Conservation (phyloP, 2,113 vertebrate species). For the Odontophorus gujanensis region DNA sequence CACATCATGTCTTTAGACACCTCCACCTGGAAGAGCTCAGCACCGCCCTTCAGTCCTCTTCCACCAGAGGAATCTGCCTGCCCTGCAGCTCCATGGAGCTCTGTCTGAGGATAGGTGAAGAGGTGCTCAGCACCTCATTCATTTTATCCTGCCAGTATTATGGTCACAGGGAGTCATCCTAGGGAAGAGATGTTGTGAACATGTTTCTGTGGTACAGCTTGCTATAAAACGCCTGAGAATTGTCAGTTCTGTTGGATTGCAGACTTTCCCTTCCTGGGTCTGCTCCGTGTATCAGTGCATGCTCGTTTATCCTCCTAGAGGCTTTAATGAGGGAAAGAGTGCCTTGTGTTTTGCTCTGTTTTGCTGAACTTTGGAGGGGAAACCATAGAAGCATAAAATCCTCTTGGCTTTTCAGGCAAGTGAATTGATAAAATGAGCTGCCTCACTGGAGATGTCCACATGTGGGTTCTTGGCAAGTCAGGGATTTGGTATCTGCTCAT, state of each 20-base stretch:
- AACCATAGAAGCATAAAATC: background rate
- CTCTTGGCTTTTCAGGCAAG: background rate
- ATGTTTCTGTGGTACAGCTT: background rate
- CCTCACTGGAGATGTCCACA: background rate
- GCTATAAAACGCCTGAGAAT: background rate
- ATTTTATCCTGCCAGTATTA: background rate
- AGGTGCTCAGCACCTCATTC: background rate
- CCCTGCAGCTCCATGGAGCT: background rate
- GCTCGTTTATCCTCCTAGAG: background rate
- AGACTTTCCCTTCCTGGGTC: background rate
- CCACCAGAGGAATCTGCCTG: background rate
- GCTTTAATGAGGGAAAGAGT: background rate
- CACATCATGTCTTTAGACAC: background rate
- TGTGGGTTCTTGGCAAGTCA: background rate
- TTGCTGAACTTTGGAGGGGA: background rate
- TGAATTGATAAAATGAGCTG: background rate
- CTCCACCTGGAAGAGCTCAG: background rate
- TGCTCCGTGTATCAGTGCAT: background rate
- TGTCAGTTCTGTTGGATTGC: background rate
- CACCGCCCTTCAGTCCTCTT: rapidly evolving
- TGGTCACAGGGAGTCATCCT: background rate
- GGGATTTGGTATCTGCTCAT: background rate
- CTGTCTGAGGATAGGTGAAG: background rate
- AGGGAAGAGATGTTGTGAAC: background rate
- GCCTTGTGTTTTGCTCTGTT: background rate